A percentile compares a stretch with the other conserved stretches of the same genome.
Evolutionary conservation across 2,888 invertebrate species (phyloP).

Genomic region (Heliconius charithonia): DNA sequence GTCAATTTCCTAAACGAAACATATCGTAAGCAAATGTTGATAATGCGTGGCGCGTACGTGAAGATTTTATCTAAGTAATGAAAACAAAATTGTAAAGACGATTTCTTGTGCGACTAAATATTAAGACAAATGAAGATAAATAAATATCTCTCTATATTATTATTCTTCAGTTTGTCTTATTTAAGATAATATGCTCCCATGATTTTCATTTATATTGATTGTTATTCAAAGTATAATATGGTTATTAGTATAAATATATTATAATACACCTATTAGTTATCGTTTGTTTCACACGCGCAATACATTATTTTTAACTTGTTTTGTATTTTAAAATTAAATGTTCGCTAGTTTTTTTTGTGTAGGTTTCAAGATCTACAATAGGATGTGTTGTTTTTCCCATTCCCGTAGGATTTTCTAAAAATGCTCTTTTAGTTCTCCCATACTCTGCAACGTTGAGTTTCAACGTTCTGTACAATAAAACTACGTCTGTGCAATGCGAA

Average conservation of each 20-base stretch:
- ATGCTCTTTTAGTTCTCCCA: no score
- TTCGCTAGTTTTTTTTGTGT: no score
- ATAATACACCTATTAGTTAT: background rate
- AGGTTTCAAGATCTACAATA: background rate
- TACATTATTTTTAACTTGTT: background rate
- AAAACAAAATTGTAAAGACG: conserved; percentile 7
- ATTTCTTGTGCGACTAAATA: background rate
- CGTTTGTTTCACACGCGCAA: background rate
- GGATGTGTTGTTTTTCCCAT: background rate
- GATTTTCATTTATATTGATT: background rate
- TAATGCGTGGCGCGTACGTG: background rate
- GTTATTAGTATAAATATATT: background rate
- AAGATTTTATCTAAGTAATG: conserved; percentile 9
- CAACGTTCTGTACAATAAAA: no score
- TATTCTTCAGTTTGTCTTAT: background rate
- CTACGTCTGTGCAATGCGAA: no score
- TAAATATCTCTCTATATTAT: background rate
- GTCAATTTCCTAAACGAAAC: conserved; percentile 7
- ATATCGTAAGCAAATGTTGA: conserved; percentile 11
- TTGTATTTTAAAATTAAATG: background rate
- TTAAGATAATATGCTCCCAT: background rate
- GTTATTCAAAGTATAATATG: background rate
- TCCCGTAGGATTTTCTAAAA: no score
- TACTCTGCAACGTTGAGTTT: no score
- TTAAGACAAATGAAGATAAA: background rate